A percentile compares a stretch with the other conserved stretches of the same genome.
Conservation (phyloP, 2,113 vertebrate species). For the Lagenorhynchus albirostris region DNA sequence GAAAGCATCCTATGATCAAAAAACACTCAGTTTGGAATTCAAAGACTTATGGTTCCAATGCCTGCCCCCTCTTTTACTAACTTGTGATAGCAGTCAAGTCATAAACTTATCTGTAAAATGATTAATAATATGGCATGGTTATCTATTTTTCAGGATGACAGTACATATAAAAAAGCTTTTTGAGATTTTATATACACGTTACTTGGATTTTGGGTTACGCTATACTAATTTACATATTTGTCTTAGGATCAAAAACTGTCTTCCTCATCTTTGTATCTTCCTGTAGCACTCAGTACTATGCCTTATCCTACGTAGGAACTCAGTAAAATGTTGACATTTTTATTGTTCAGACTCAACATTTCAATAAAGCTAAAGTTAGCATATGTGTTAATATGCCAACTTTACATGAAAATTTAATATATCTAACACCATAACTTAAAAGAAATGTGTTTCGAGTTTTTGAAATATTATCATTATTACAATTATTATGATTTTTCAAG, state of each 20-base stretch:
- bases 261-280: background rate
- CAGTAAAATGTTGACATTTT: background rate
- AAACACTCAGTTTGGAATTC: background rate
- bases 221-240: background rate
- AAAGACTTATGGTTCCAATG: background rate
- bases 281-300: background rate
- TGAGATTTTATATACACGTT: background rate
- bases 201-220: background rate
- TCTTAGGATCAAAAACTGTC: background rate
- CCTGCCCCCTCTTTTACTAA: background rate
- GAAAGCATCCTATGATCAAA: background rate
- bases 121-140: background rate
- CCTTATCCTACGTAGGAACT: background rate
- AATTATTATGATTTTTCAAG: background rate
- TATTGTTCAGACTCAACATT: background rate
- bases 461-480: background rate
- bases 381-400: background rate
- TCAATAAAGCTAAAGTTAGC: background rate
- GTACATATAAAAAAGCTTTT: background rate
- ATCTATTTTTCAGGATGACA: background rate
- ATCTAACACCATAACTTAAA: background rate
- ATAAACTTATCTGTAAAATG: background rate
- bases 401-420: background rate
- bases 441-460: background rate
- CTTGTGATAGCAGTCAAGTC: background rate